Base-by-base conservation (phyloP, 2,113 vertebrate species). In the Zosterops hypoxanthus region DNA sequence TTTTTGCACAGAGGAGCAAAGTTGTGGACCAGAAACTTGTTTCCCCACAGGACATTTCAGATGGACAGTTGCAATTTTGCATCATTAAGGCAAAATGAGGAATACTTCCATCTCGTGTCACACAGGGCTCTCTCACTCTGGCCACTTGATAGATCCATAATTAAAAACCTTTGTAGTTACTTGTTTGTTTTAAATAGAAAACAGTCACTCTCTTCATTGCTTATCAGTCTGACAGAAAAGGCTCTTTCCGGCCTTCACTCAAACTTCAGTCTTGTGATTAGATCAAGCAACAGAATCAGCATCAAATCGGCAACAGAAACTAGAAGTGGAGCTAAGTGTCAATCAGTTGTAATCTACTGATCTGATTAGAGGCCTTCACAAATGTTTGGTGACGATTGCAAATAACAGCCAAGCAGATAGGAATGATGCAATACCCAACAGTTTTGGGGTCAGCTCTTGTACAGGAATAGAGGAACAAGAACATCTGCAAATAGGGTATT, bases 391-490 rank as follows among this genome's bases (percentile, higher is more conserved):
- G 99, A 71, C 99, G 99, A 97, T 99, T 99, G 97, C 99, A 99
- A 94, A 99, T 96, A 78, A 99, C 98, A 78, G 98, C 98, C 86
- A 99, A 96, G 97, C 99, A 99, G 94, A 99, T 98, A 42, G 99
- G 99, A 96, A 99, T 98, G 73, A 99, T 98, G 90, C 99, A 99
- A 97, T 99, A 99, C 22, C 99, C 99, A 33, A 99, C 98, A 1
- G 99, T 99, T 83, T 98, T 99, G 77, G 99, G 99, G 96, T 99
- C 98, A 4, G 99, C 98, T 96, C 99, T 98, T 8, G 99, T 99
- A 96, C 99, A 99, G n/a, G 99, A 99, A 94, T 99, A 99, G 29
- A 99, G 98, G 88, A 99, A 99, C 92, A 99, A 98, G 96, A 99
- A 99, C 97, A 99, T 98, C 97, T 99, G 99, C 77, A 99, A 98